phyloP scores from a whole-genome alignment of 2,797 vertebrate species.

The Acanthurus lineatus region DNA sequence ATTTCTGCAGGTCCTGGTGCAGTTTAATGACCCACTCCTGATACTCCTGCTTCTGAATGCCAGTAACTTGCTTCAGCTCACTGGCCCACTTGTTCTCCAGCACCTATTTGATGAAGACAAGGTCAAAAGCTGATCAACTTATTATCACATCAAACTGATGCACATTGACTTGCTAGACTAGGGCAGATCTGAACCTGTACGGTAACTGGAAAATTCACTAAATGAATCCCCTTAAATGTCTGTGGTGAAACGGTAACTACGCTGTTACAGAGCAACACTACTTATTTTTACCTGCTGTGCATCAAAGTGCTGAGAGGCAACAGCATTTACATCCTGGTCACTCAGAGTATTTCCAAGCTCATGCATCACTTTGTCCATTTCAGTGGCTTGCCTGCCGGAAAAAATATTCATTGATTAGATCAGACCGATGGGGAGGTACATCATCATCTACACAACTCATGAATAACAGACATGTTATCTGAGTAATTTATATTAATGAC shows the following conservation, averaged over 20 bases:
- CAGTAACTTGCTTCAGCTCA: slow-evolving; percentile 94
- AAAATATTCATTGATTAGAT: neutral
- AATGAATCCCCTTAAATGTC: neutral
- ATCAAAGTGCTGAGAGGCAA: slow-evolving; percentile 97
- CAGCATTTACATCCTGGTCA: slow-evolving; percentile 95
- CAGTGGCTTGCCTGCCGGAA: slow-evolving; percentile 88
- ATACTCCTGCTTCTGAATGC: slow-evolving; percentile 98
- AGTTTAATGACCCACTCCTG: slow-evolving; percentile 98
- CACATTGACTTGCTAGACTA: neutral
- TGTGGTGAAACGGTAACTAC: neutral
- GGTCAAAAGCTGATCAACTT: neutral
- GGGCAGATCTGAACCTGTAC: neutral
- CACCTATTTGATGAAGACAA: slow-evolving; percentile 80
- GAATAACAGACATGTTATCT: neutral
- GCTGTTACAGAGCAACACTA: neutral
- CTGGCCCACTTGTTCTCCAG: slow-evolving; percentile 96
- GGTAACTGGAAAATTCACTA: neutral
- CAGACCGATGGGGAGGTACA: slow-evolving; percentile 2
- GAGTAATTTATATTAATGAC: neutral
- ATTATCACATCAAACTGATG: neutral
- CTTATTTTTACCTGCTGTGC: slow-evolving; percentile 90
- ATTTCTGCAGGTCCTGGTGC: slow-evolving; percentile 95
- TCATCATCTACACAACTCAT: neutral
- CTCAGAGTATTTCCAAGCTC: slow-evolving; percentile 94
- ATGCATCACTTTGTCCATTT: slow-evolving; percentile 98